Percentiles rank a stretch among this genome's conserved stretches.
These are phyloP conservation scores for Mobula birostris DNA, from an alignment of 2,113 vertebrate genomes.

Conservation along the genomic window DNA sequence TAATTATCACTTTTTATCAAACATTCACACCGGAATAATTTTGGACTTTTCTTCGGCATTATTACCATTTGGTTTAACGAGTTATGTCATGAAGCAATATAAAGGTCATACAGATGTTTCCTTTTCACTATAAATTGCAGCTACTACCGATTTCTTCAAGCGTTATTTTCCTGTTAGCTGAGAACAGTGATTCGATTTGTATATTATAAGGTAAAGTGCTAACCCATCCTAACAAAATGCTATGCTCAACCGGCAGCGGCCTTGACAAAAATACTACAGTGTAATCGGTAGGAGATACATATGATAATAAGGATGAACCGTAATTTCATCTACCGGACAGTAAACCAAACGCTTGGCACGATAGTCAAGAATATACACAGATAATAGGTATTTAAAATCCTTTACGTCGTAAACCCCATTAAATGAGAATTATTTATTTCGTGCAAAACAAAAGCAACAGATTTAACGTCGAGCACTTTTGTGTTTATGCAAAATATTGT, in stretches of 20 bases:
- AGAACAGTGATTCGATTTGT: neutral
- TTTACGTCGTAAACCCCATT: neutral
- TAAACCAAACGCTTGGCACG: too few species aligned
- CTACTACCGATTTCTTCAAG: neutral
- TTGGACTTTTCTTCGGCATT: neutral
- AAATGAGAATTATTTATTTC: neutral
- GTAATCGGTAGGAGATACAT: neutral
- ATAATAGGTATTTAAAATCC: too few species aligned
- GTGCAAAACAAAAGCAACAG: too few species aligned
- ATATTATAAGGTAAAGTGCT: neutral
- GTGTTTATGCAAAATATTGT: neutral
- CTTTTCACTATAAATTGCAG: neutral
- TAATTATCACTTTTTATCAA: neutral
- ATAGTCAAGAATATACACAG: neutral
- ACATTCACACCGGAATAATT: neutral
- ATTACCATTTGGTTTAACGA: conserved; percentile 30
- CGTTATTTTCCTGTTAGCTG: conserved; percentile 13
- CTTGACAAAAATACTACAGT: neutral
- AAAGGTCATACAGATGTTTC: conserved; percentile 35
- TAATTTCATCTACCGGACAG: neutral
- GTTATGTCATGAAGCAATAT: conserved; percentile 30
- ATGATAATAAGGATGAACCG: neutral
- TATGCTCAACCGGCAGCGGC: neutral
- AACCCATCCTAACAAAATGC: neutral
- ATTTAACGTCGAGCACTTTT: neutral